phyloP scores from a whole-genome alignment of 2,888 invertebrate genomes.

The Mycalesis mineus region DNA sequence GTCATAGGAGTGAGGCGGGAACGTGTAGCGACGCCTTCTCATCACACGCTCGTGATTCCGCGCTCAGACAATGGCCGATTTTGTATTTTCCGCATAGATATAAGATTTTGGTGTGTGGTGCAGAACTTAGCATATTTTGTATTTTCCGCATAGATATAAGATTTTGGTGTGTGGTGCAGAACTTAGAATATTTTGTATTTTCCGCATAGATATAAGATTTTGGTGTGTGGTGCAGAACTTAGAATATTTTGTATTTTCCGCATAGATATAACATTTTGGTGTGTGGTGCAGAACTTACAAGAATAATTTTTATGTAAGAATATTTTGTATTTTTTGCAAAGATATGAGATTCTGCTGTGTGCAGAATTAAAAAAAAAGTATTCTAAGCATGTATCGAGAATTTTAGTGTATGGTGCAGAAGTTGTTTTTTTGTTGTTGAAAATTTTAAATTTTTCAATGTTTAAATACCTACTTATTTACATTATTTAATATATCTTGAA shows the following conservation, averaged over 20 bases:
- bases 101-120: slow-evolving; percentile 40
- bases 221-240: slow-evolving; percentile 37
- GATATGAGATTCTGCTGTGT: too few relatives aligned
- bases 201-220: slow-evolving; percentile 48
- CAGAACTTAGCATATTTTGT: slow-evolving; percentile 50
- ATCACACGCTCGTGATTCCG: slow-evolving; percentile 63
- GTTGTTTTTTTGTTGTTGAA: too few relatives aligned
- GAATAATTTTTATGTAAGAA: too few relatives aligned
- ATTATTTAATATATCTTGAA: too few relatives aligned
- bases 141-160: slow-evolving; percentile 51
- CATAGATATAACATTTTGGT: slow-evolving; percentile 43
- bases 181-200: slow-evolving; percentile 53
- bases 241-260: slow-evolving; percentile 59
- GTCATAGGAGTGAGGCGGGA: slow-evolving; percentile 31
- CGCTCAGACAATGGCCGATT: slow-evolving; percentile 66
- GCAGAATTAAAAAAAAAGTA: too few relatives aligned
- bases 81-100: slow-evolving; percentile 55
- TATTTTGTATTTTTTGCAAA: too few relatives aligned
- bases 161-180: slow-evolving; percentile 40
- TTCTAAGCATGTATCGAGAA: too few relatives aligned
- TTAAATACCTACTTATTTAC: too few relatives aligned
- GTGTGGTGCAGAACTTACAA: slow-evolving; percentile 38
- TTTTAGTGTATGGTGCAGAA: too few relatives aligned
- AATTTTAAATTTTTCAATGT: too few relatives aligned
- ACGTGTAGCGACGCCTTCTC: slow-evolving; percentile 40